A percentile compares a stretch with the other conserved stretches of the same genome.
phyloP scores from a whole-genome alignment of 2,113 vertebrate genomes.

The Beaufortia kweichowensis region DNA sequence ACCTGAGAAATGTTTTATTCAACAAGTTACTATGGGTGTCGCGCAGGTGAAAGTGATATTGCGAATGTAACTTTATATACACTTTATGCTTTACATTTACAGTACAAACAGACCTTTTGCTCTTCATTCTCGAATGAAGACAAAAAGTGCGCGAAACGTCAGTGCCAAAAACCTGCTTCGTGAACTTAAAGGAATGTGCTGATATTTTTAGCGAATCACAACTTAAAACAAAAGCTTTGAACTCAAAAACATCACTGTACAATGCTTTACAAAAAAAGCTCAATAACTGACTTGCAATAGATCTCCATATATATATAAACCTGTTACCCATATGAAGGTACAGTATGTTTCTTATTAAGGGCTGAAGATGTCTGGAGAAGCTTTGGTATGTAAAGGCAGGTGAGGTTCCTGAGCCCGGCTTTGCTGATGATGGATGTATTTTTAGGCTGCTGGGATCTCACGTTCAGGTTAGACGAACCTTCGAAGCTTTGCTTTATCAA shows the following conservation, averaged over 20 bases:
- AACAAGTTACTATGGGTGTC: conserved; percentile 9
- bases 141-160: conserved; percentile 48
- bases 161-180: conserved; percentile 53
- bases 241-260: conserved; percentile 53
- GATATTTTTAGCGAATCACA: conserved; percentile 26
- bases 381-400: neutral
- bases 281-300: conserved; percentile 1
- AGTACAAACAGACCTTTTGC: conserved; percentile 64
- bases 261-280: conserved; percentile 58
- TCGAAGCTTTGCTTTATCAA: neutral
- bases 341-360: conserved; percentile 16
- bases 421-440: conserved; percentile 19
- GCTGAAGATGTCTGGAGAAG: neutral
- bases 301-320: neutral
- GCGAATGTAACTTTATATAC: conserved; percentile 67
- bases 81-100: conserved; percentile 70
- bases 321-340: neutral
- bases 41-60: conserved; percentile 32
- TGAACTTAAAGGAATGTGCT: conserved; percentile 55
- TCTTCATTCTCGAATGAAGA: conserved; percentile 31
- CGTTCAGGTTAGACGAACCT: neutral
- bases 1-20: conserved; percentile 50
- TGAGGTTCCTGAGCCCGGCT: conserved; percentile 2
- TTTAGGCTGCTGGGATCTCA: conserved; percentile 16
- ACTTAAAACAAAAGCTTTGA: conserved; percentile 26